Evolutionary conservation across 2,888 invertebrate species (phyloP), one percentile per base, ranked within the genome.

Genomic region (Brachypterus glaber): DNA sequence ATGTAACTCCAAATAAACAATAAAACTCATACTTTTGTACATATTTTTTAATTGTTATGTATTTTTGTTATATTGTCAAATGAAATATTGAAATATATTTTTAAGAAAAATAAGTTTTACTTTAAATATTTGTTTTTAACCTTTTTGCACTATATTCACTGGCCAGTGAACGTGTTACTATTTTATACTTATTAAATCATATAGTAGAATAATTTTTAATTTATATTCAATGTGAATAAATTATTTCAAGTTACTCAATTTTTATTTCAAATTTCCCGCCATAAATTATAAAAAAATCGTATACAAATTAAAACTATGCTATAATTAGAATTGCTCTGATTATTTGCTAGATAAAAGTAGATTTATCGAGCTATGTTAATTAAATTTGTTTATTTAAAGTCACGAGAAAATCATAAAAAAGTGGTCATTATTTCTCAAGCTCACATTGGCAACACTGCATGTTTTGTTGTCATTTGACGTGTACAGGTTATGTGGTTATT

Each of bases 401-500:
- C n/a, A n/a, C n/a, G n/a, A n/a, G n/a, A n/a, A n/a, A n/a, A n/a
- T n/a, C n/a, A n/a, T n/a, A n/a, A n/a, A n/a, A n/a, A n/a, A n/a
- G n/a, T n/a, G n/a, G n/a, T n/a, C n/a, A n/a, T n/a, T n/a, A n/a
- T n/a, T n/a, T n/a, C n/a, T 21, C 21, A 9, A 7, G 5, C 9
- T 21, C 21, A 7, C 21, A 21, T 11, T 27, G 7, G 7, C 27
- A 11, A 11, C 27, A 11, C 12, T 11, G 12, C 8, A 5, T 31
- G 9, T 25, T 34, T 26, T 39, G 12, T 17, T 46, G 45, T 45
- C 43, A 48, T 44, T 45, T 49, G 52, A 52, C 52, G 51, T 51
- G 51, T 50, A 40, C 46, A 52, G 52, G 52, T 52, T 52, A 52
- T 51, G 49, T 46, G 45, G n/a, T n/a, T n/a, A n/a, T n/a, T n/a